Evolutionary conservation across 2,797 vertebrate species (phyloP), one percentile per base, ranked within the genome.

Genomic region (Champsocephalus gunnari): DNA sequence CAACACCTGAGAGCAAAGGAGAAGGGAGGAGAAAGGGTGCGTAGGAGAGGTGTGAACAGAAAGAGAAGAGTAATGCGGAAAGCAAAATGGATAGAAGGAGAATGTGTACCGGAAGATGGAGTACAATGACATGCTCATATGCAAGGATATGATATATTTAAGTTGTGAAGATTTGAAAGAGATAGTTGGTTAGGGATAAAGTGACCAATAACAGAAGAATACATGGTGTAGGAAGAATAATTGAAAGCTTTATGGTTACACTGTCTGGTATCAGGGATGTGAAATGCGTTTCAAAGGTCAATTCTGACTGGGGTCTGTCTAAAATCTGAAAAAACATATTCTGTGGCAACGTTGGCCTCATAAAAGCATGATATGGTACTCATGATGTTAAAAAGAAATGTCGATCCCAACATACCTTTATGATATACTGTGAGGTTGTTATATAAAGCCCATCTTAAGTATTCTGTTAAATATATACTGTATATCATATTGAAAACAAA

Each of bases 1-100:
- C 90, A 79, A 68, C 79, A 90, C 84, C 85, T 88, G 80, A 85
- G 82, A 85, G 90, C 75, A 68, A 66, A 73, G 81, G 71, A 64
- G 66, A 74, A 59, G 28, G 55, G 49, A 50, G 63, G 68, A 69
- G 75, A 74, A 80, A 67, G 48, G 69, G 50, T 58, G 59, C 65
- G 32, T 24, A 71, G 21, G 24, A 38, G 38, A 51, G 13, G 45
- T 57, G 60, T 48, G 73, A 65, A 75, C 55, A n/a, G 47, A 75
- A 34, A 10, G 53, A 63, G 53, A 71, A 65, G 55, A 63, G 57
- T 58, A 48, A 58, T 55, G 53, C 4, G 21, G 49, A 79, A 77
- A 45, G 51, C 48, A 43, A 68, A 68, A 68, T 48, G 48, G 57
- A 34, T 50, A 68, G 44, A 70, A 71, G 63, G 28, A 62, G 49